Evolutionary conservation across 2,888 invertebrate species (phyloP).

Genomic region (Caenorhabditis wallacei): DNA sequence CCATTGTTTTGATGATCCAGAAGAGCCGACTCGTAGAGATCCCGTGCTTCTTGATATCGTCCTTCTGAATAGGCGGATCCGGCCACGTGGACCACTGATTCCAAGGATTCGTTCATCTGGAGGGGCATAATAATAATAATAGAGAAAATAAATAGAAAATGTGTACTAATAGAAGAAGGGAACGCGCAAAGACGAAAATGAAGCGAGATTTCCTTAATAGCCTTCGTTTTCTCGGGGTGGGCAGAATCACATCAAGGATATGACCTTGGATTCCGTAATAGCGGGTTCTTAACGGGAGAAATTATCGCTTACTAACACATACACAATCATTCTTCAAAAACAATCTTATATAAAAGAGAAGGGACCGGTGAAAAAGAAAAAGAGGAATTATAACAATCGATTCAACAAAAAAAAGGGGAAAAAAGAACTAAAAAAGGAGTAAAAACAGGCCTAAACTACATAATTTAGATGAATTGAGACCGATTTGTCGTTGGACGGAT

Average conservation of each 20-base stretch:
- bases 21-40: constrained; percentile 62
- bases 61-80: constrained; percentile 71
- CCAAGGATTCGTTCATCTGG: constrained; percentile 45
- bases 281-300: background rate
- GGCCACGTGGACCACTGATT: constrained; percentile 61
- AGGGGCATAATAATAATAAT: background rate
- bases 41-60: constrained; percentile 52
- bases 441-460: constrained; percentile 18
- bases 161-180: constrained; percentile 42
- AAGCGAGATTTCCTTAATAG: constrained; percentile 5
- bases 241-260: too few relatives aligned
- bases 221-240: background rate
- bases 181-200: background rate
- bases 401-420: background rate
- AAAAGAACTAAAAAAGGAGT: constrained; percentile 14
- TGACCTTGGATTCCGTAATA: constrained; percentile 16
- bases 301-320: constrained; percentile 16
- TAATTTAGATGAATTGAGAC: constrained; percentile 56
- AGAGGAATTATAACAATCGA: constrained; percentile 18
- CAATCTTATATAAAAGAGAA: constrained; percentile 8
- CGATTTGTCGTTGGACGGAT: constrained; percentile 23
- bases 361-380: constrained; percentile 21
- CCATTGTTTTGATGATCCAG: constrained; percentile 63
- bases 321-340: constrained; percentile 1
- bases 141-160: background rate